Evolutionary conservation across 2,888 invertebrate genomes (phyloP).

Genomic region (Ornithoptera priamus): DNA sequence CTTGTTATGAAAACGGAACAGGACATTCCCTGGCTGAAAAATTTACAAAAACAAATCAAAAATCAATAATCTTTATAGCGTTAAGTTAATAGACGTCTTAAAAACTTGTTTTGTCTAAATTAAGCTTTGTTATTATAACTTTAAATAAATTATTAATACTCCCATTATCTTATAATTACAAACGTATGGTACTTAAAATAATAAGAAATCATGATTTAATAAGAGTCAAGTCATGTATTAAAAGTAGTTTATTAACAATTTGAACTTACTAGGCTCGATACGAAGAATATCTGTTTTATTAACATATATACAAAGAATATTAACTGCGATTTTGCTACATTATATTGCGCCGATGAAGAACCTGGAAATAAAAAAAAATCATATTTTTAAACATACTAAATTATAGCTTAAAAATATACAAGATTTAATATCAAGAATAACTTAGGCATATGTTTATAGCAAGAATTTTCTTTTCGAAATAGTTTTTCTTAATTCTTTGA

Average conservation of each 20-base stretch:
- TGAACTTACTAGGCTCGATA: background rate
- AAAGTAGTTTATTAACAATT: conserved; percentile 2
- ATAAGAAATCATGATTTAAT: background rate
- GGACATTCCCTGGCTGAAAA: too few relatives aligned
- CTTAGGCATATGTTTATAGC: too few relatives aligned
- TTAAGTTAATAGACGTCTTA: too few relatives aligned
- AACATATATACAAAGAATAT: background rate
- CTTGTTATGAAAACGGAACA: too few relatives aligned
- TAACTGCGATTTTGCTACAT: background rate
- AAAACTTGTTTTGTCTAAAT: too few relatives aligned
- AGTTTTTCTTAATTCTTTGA: too few relatives aligned
- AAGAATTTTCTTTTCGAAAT: too few relatives aligned
- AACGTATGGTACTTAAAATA: too few relatives aligned
- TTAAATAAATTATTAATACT: background rate
- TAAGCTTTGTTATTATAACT: too few relatives aligned
- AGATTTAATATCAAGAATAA: background rate
- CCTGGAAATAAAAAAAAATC: background rate
- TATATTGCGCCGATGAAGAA: background rate
- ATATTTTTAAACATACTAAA: background rate
- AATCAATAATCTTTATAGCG: too few relatives aligned
- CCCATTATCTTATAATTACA: too few relatives aligned
- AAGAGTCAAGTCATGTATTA: background rate
- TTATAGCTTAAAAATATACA: background rate
- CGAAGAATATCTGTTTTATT: background rate
- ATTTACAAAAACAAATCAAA: too few relatives aligned